Conservation (phyloP, 2,797 vertebrate genomes). For the Pseudochaenichthys georgianus region DNA sequence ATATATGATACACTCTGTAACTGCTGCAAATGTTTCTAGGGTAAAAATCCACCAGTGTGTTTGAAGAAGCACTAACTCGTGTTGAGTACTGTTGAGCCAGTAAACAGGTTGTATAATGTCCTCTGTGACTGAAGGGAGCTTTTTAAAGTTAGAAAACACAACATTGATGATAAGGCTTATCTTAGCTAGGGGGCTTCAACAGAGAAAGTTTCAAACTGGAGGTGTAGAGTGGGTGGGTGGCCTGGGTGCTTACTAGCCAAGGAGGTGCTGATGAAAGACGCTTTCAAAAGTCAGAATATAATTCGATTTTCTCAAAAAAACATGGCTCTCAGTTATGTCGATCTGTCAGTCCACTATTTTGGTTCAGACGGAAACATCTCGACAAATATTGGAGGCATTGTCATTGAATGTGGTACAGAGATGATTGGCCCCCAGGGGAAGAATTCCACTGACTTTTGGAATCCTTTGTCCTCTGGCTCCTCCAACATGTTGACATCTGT, state of each 20-base stretch:
- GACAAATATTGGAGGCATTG: background rate
- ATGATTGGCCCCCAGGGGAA: background rate
- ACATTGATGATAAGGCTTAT: slow-evolving; percentile 20
- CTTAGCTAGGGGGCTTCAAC: background rate
- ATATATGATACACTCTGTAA: background rate
- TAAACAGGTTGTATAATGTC: background rate
- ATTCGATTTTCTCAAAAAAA: background rate
- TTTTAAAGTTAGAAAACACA: slow-evolving; percentile 7
- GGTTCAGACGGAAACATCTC: background rate
- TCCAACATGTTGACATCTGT: background rate
- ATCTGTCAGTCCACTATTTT: background rate
- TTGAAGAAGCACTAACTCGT: background rate
- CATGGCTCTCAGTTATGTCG: background rate
- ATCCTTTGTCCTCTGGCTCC: background rate
- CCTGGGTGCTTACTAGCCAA: background rate
- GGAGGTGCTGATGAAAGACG: background rate
- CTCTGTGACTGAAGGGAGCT: background rate
- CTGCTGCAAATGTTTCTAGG: background rate
- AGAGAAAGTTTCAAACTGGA: background rate
- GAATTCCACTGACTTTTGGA: background rate
- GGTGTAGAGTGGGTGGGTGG: background rate
- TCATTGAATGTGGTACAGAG: background rate
- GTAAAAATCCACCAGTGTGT: background rate
- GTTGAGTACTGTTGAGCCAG: background rate
- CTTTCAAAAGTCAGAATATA: background rate